Evolutionary conservation across 2,113 vertebrate genomes (phyloP).

Genomic region (Pachyramphus minor): DNA sequence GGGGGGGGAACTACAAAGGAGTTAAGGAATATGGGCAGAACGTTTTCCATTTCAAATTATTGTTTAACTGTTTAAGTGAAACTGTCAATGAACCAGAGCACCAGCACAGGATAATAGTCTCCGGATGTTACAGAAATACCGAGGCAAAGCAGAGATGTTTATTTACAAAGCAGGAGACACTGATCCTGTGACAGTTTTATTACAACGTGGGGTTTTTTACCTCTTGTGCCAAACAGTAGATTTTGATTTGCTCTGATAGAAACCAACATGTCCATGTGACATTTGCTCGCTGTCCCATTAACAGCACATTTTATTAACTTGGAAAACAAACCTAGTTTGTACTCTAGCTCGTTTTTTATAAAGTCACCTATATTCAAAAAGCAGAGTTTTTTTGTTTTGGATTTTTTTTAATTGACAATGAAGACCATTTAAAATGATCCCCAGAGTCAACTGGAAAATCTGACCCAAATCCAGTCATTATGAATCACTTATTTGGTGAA

Average conservation of each 20-base stretch:
- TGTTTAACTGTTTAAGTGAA: constrained; percentile 54
- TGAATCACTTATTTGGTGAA: not conserved
- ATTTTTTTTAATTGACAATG: not conserved
- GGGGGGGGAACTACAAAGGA: not conserved
- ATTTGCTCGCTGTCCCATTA: constrained; percentile 11
- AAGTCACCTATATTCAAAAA: not conserved
- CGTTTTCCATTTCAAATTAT: constrained; percentile 26
- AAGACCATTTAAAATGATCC: not conserved
- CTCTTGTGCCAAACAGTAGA: constrained; percentile 53
- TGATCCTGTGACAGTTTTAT: constrained; percentile 60
- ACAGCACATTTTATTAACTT: not conserved
- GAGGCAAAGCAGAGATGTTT: constrained; percentile 54
- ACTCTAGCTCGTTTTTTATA: not conserved
- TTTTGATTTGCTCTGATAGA: constrained; percentile 60
- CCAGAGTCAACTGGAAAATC: not conserved
- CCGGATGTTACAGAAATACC: constrained; percentile 57
- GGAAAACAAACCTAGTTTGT: not conserved
- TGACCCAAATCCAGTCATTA: not conserved
- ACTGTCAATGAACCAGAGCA: constrained; percentile 68
- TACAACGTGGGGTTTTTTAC: constrained; percentile 27
- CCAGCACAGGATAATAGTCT: constrained; percentile 61
- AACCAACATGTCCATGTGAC: not conserved
- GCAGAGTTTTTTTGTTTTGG: not conserved
- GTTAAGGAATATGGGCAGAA: not conserved
- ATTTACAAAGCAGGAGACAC: constrained; percentile 68